Base-by-base conservation (phyloP, 1,140 invertebrate genomes). In the Aphelinus atriplicis region DNA sequence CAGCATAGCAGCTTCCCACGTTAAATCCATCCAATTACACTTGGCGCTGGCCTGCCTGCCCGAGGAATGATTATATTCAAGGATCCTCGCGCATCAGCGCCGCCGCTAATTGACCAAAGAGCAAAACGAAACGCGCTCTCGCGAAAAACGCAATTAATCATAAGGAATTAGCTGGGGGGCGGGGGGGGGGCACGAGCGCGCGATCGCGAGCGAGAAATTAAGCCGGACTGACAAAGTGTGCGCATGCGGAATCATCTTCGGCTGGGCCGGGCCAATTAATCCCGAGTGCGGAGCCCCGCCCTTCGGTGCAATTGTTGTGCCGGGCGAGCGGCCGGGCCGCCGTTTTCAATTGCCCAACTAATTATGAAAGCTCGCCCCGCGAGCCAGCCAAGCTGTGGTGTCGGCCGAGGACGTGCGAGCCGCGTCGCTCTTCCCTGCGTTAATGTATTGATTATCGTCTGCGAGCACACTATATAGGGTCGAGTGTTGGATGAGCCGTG, bases 341-440 rank as follows among this genome's bases (percentile, higher is more conserved):
- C 61, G 45, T 63, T 63, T 63, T 48, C 61, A 63, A 63, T 63
- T 63, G 61, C 46, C 61, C 7, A 46, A 47, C 45, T 60, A 63
- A 63, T 63, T 48, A 63, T 48, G 9, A 4, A 63, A 46, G 3
- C 26, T 4, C 7, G 3, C 10, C 43, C 2, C 7, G 7, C 46
- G 43, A 10, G 46, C 2, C 26, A 26, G 26, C 26, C 26, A 26
- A 9, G 61, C 61, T 63, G 46, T 63, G 43, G 48, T 48, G 46
- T 10, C 43, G 46, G 9, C 9, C 26, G 26, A 26, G 26, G 26
- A 26, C 26, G 26, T 26, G 26, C 26, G 26, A 26, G 26, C 26
- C 26, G 26, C 26, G 26, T 26, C 26, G 26, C 26, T 26, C 26
- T 26, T 26, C 26, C 26, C 26, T 26, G 26, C 26, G 26, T 26